Evolutionary conservation across 2,888 invertebrate species (phyloP).

Genomic region (Theodoxus fluviatilis): DNA sequence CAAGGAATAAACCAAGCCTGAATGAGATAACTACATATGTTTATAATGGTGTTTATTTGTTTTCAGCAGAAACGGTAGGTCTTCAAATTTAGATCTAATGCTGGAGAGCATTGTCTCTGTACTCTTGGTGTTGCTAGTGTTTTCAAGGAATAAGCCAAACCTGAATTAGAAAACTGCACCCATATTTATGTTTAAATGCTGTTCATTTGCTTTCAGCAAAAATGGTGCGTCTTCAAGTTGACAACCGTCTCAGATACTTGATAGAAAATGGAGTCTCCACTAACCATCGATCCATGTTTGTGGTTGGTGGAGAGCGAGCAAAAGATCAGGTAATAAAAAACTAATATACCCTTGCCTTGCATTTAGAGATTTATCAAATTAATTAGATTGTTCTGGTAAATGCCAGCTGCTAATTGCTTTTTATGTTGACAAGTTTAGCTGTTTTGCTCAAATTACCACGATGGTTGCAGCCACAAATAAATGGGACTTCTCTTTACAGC

Average conservation of each 20-base stretch:
- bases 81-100: too few relatives aligned
- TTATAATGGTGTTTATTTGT: background rate
- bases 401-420: background rate
- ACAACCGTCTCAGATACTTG: conserved; percentile 91
- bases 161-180: background rate
- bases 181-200: background rate
- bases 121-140: background rate
- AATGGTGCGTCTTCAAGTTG: conserved; percentile 79
- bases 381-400: too few relatives aligned
- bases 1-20: background rate
- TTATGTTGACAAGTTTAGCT: background rate
- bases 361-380: too few relatives aligned
- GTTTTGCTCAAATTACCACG: background rate
- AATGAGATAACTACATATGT: background rate
- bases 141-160: background rate
- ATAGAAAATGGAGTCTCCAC: conserved; percentile 95
- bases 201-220: conserved; percentile 23
- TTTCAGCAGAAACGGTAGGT: conserved; percentile 49
- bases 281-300: conserved; percentile 91
- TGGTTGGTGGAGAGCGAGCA: conserved; percentile 93
- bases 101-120: too few relatives aligned
- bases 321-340: conserved; percentile 82
- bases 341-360: too few relatives aligned
- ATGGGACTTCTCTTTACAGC: background rate
- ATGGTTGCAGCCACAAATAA: background rate